Conservation (phyloP, 2,113 vertebrate genomes). For the Castor canadensis region DNA sequence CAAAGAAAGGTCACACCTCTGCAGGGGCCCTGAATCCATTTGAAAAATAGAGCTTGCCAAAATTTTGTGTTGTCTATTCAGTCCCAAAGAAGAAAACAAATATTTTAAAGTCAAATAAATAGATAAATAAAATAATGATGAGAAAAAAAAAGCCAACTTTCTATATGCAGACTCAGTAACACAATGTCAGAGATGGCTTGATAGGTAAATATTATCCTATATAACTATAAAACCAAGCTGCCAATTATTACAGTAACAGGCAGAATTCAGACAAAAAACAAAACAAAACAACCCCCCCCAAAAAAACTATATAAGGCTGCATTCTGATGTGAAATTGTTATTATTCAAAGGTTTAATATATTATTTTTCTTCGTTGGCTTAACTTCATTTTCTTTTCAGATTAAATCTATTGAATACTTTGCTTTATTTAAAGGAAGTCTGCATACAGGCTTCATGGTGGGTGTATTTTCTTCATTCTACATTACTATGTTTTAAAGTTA, state of each 20-base stretch:
- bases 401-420: not conserved
- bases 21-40: not conserved
- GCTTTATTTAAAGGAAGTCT: not conserved
- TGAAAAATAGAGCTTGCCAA: conserved; percentile 4
- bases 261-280: not conserved
- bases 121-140: not conserved
- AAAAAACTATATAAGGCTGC: not conserved
- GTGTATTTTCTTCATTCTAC: not conserved
- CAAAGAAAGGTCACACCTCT: not conserved
- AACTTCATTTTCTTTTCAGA: conserved; percentile 43
- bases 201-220: not conserved
- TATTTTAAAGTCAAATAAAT: not conserved
- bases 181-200: not conserved
- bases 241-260: not conserved
- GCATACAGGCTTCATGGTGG: not conserved
- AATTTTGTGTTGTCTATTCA: not conserved
- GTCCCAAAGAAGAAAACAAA: conserved; percentile 1
- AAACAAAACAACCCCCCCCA: no score
- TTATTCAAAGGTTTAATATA: not conserved
- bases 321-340: not conserved
- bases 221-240: not conserved
- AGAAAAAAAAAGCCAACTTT: not conserved
- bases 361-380: not conserved
- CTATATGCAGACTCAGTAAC: not conserved
- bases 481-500: not conserved